Base-by-base conservation (phyloP, 2,113 vertebrate species). In the Rhagologus leucostigma region DNA sequence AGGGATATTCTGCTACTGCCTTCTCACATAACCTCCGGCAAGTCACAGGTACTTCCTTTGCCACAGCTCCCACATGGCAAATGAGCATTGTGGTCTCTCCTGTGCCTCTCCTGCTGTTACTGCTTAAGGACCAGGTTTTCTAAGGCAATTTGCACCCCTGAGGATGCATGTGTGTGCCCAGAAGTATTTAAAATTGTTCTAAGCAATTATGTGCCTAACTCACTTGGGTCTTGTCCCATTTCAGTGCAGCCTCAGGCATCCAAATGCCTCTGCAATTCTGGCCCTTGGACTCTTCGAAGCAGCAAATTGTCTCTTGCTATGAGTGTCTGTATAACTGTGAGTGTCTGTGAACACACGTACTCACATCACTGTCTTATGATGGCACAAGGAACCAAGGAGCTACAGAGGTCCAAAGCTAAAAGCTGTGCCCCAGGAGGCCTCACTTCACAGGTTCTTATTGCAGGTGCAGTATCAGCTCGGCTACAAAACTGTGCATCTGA, bases 161-260 rank as follows among this genome's bases (percentile, higher is more conserved):
- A 73, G 62, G 77, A 71, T 24, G 41, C 47, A 21, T 2, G 2
- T 27, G 37, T 84, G 41, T 37, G 44, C 80, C 91, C 89, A 92
- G 47, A 86, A 90, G 80, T 62, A 84, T 56, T 89, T 84, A 12
- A 70, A 89, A 77, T 57, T 65, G 39, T 81, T 84, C 80, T 95
- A 60, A 78, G 91, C 80, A 94, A 91, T 95, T 89, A 87, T 24
- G 49, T 67, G 80, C 91, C 64, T 64, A 68, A 71, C 32, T 84
- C 87, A 87, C 65, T 91, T 65, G 84, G 84, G 91, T 53, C 87
- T 90, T 53, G 92, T 89, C 84, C 92, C 82, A 85, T 56, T 94
- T 91, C 82, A 71, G 52, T 13, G 33, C 60, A 89, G 60, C 80
- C 76, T 89, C 19, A 5, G 76, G 89, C 84, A 81, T 67, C 37